Base-by-base conservation (phyloP, 2,797 vertebrate genomes). In the Sebastes itinus region DNA sequence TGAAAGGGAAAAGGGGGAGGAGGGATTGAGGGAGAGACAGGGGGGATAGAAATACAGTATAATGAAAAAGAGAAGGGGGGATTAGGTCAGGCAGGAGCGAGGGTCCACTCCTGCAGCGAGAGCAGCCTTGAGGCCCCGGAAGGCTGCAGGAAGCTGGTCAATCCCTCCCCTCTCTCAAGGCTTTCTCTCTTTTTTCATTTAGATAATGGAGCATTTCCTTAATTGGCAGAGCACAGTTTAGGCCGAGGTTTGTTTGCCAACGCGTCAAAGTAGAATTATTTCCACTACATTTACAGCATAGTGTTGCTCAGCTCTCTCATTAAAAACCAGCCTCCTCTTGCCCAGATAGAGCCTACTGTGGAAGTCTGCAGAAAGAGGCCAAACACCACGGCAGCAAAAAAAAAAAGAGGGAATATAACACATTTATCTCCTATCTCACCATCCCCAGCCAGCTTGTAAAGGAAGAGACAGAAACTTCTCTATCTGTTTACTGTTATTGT, bases 401-500 rank as follows among this genome's bases (percentile, higher is more conserved):
- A 54, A 73, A 80, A 75, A 76, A 65, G 5, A n/a, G 27, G 12
- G 75, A 80, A 87, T 86, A 83, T 92, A 94, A 92, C 69, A 70
- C 89, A 90, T 93, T 92, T 92, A 94, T 93, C 91, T 92, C 77
- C 82, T 73, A 80, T 92, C 88, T 88, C 80, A 22, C 77, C 83
- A 49, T 87, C 88, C 89, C 75, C 83, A 73, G 86, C 82, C 88
- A 58, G 85, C 90, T 87, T 93, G 92, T 92, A 92, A 90, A 90
- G 83, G 80, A 90, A 85, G 80, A 90, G 87, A 89, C 88, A 79
- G 74, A 84, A 90, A 91, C 76, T 84, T 88, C 91, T 95, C 91
- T 88, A 94, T 94, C 90, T 91, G 89, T 95, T 95, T 94, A 93
- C 88, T 87, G 86, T 93, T 93, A 92, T 93, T 94, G 88, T 93